Base-by-base conservation (phyloP, 2,888 invertebrate species). In the Sepioteuthis lessoniana region DNA sequence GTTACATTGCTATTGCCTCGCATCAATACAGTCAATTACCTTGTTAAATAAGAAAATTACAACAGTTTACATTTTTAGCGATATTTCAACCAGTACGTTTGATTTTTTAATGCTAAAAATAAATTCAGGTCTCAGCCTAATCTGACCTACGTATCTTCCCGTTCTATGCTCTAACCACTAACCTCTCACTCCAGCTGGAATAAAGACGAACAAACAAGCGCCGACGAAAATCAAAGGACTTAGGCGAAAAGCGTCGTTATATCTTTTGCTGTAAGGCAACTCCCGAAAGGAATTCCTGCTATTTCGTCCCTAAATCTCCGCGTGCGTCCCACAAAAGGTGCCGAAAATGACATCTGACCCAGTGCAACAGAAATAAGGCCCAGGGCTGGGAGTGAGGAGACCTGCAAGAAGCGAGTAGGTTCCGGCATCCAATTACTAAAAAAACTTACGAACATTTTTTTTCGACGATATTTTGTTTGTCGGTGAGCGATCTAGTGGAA, bases 241-340 rank as follows among this genome's bases (percentile, higher is more conserved):
- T n/a, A 0, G 60, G 2, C 60, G 3, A 28, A 60, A 60, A 8
- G n/a, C 76, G 0, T n/a, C n/a, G 76, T n/a, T 8, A n/a, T 76
- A 31, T n/a, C 31, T n/a, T 76, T 76, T 76, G 76, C 76, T n/a
- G 8, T 31, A 76, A 21, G 55, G 21, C 21, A 55, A 55, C 55
- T 55, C 55, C 76, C n/a, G n/a, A 76, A 35, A 76, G 76, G 19
- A 55, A 55, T 76, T 10, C 76, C 0, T 10, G n/a, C 8, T 13
- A n/a, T 76, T 35, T 16, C 13, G 76, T 76, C n/a, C 76, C 76
- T 76, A 76, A 76, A 76, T 76, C 76, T 76, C 76, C n/a, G 76
- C n/a, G 76, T 76, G 76, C n/a, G 76, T n/a, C 76, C n/a, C 76
- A n/a, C n/a, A 76, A 76, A 76, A 76, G n/a, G 76, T n/a, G 16